Base-by-base conservation (phyloP, 2,113 vertebrate species). In the Boulengeromyrus knoepffleri region DNA sequence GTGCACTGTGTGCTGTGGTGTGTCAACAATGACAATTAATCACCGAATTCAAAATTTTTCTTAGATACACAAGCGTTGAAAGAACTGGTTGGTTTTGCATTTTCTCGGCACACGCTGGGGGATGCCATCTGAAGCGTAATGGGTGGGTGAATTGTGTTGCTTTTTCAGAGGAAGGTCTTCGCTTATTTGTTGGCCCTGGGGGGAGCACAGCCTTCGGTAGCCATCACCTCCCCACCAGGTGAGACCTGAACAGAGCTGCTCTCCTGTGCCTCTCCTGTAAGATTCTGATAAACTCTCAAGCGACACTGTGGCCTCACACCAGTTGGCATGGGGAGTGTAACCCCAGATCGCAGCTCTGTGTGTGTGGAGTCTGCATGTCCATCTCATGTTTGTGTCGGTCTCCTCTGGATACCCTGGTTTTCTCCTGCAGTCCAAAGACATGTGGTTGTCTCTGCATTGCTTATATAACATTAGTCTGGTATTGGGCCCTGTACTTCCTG, bases 191-290 rank as follows among this genome's bases (percentile, higher is more conserved):
- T 17, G 98, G 98, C 31, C 98, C 98, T 56, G 98, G 98, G 46
- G 98, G 98, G 91, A 98, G 98, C 85, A 98, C 98, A n/a, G 97
- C 97, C 50, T 96, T 99, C 8, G 98, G 98, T 92, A 98, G 97
- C 93, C 98, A 98, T 93, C 97, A 98, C 91, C 94, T 96, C 84
- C 96, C 95, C 89, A 97, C 97, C 91, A 98, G 98, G 98, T 99
- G 94, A 90, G 94, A 19, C 4, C 36, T 52, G 49, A 27, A 31
- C 85, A 87, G 27, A 31, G 85, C 47, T 52, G 27, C 13, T 52
- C 24, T n/a, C 19, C 39, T 10, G 9, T 13, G 46, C 15, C 13
- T 52, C 24, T n/a, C 19, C 39, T 10, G 9, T 13, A 56, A 12
- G n/a, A 5, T 7, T n/a, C 77, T 15, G 47, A 53, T 50, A 42